Conservation (phyloP, 2,797 vertebrate genomes). For the Sebastes trivittatus region DNA sequence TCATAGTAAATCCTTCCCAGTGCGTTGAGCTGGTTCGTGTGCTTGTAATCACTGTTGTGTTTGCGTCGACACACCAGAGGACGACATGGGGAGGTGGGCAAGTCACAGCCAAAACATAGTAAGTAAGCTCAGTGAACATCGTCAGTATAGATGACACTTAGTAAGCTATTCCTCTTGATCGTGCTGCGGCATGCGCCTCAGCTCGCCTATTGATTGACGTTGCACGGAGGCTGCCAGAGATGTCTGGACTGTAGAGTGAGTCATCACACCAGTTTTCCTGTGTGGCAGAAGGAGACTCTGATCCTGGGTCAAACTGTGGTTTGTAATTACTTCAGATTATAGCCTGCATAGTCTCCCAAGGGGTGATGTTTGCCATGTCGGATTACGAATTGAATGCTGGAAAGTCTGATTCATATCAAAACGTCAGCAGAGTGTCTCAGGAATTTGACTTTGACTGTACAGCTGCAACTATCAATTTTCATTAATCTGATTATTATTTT, state of each 20-base stretch:
- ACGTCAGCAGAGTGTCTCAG: neutral
- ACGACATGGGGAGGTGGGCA: slow-evolving; percentile 58
- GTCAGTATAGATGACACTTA: slow-evolving; percentile 12
- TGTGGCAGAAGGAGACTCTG: neutral
- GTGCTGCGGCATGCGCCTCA: slow-evolving; percentile 30
- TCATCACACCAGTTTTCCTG: slow-evolving; percentile 34
- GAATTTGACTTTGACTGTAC: neutral
- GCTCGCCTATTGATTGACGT: slow-evolving; percentile 39
- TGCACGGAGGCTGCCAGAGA: slow-evolving; percentile 19
- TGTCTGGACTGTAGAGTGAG: slow-evolving; percentile 62
- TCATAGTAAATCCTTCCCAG: slow-evolving; percentile 2
- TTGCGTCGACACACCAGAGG: slow-evolving; percentile 48
- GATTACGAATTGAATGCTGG: neutral
- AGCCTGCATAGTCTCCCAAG: neutral
- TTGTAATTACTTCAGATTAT: neutral
- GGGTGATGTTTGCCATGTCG: neutral
- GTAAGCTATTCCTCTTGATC: slow-evolving; percentile 23
- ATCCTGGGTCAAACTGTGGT: neutral
- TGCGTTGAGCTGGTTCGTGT: slow-evolving; percentile 2
- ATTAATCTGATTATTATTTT: neutral
- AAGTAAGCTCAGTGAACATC: slow-evolving; percentile 44
- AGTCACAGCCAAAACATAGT: slow-evolving; percentile 52
- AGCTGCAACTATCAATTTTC: neutral
- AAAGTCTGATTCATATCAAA: slow-evolving; percentile 16
- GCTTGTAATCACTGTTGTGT: slow-evolving; percentile 32